Evolutionary conservation across 2,113 vertebrate species (phyloP).

Genomic region (Heteronetta atricapilla): DNA sequence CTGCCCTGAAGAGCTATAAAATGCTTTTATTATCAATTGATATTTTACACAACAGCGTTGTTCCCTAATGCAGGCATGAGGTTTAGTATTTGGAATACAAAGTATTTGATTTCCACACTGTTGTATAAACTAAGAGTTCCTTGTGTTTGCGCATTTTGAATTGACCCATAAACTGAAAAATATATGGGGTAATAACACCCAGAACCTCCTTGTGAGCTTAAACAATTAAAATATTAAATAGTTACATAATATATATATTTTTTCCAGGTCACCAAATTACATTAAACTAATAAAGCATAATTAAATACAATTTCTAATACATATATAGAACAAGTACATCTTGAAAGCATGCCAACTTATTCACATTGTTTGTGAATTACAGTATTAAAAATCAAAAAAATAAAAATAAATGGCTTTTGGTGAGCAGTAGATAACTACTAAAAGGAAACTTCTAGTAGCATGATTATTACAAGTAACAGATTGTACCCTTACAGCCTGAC

Average conservation of each 20-base stretch:
- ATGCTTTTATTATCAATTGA: not conserved
- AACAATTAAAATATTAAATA: not conserved
- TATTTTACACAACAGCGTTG: not conserved
- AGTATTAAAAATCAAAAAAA: not conserved
- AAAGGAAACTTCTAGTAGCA: not conserved
- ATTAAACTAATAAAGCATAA: not conserved
- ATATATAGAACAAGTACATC: not conserved
- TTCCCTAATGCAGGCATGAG: not conserved
- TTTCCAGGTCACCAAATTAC: not conserved
- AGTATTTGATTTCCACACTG: not conserved
- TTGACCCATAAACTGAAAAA: not conserved
- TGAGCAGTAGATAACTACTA: not conserved
- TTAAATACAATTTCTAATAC: not conserved
- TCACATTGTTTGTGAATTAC: not conserved
- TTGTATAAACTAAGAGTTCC: not conserved
- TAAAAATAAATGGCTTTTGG: not conserved
- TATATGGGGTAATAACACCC: not conserved
- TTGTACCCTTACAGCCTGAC: slow-evolving; percentile 8
- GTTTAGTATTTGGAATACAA: not conserved
- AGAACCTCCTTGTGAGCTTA: not conserved
- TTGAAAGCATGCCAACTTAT: not conserved
- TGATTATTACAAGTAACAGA: slow-evolving; percentile 34
- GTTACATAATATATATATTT: not conserved
- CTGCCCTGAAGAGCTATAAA: slow-evolving; percentile 72
- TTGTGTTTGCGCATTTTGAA: not conserved